Percentiles rank a stretch among this genome's conserved stretches.
These are phyloP conservation scores for Orientallactaga bullata DNA, from an alignment of 2,113 vertebrate genomes.

Conservation along the genomic window DNA sequence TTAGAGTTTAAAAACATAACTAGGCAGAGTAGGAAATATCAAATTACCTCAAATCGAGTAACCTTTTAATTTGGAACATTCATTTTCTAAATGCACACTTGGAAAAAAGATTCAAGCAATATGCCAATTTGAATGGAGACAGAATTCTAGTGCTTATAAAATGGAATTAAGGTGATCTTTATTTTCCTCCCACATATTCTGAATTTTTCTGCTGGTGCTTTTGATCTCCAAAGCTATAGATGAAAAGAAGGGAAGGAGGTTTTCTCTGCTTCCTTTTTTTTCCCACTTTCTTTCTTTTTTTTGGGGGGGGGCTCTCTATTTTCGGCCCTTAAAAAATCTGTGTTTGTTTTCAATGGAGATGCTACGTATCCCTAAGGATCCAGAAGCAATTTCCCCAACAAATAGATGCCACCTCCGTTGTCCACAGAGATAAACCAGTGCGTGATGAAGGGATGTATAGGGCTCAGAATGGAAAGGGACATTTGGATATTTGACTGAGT, in stretches of 20 bases:
- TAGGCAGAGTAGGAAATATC: constrained; percentile 35
- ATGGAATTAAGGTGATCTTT: constrained; percentile 5
- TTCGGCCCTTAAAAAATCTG: constrained; percentile 41
- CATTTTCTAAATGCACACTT: constrained; percentile 47
- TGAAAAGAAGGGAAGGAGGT: background rate
- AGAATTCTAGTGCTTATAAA: constrained; percentile 3
- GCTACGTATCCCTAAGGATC: background rate
- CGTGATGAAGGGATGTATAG: background rate
- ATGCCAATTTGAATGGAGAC: background rate
- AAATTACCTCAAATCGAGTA: constrained; percentile 59
- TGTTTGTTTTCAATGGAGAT: background rate
- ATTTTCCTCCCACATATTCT: background rate
- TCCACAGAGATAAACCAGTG: background rate
- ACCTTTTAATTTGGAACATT: constrained; percentile 60
- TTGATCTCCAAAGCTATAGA: constrained; percentile 12
- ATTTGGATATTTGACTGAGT: background rate
- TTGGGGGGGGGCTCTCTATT: background rate
- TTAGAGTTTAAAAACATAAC: constrained; percentile 55
- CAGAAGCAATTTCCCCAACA: constrained; percentile 1
- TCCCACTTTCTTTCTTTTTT: too few species aligned
- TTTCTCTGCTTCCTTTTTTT: background rate
- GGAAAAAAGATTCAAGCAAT: constrained; percentile 41
- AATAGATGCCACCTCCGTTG: background rate
- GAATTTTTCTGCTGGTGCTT: constrained; percentile 34
- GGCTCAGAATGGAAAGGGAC: background rate